phyloP scores from a whole-genome alignment of 2,113 vertebrate species.

The Poecile atricapillus region DNA sequence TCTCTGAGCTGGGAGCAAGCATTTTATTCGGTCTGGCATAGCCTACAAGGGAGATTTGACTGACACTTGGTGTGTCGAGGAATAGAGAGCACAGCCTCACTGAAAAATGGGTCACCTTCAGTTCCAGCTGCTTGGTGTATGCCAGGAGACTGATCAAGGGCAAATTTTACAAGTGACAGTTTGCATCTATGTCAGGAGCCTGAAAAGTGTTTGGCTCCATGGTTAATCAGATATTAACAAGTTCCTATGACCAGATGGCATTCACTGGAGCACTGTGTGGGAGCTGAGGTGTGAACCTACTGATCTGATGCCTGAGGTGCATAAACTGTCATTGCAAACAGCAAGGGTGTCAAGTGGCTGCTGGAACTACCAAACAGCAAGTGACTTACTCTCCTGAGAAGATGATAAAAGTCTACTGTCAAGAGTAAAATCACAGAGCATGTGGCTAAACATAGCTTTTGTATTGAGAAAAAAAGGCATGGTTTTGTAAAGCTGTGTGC shows the following conservation, averaged over 20 bases:
- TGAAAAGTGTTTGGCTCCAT: background rate
- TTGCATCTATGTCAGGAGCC: background rate
- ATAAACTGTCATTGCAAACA: background rate
- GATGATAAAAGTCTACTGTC: rapidly evolving
- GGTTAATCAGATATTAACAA: background rate
- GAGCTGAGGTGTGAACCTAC: background rate
- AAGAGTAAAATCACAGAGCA: background rate
- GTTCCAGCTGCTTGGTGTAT: background rate
- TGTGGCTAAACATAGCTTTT: background rate
- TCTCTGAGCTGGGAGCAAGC: background rate
- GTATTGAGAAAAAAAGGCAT: background rate
- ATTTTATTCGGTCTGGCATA: background rate
- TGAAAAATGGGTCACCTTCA: background rate
- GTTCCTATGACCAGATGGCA: background rate
- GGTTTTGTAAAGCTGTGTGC: background rate
- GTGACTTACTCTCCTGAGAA: background rate
- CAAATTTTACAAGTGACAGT: background rate
- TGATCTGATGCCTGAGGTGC: background rate
- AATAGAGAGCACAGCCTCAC: background rate
- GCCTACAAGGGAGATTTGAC: background rate
- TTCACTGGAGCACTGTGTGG: background rate
- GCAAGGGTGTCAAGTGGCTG: background rate
- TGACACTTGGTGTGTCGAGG: background rate
- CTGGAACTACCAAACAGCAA: background rate
- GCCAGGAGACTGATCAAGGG: background rate